Conservation (phyloP, 2,113 vertebrate species). For the Brienomyrus brachyistius region DNA sequence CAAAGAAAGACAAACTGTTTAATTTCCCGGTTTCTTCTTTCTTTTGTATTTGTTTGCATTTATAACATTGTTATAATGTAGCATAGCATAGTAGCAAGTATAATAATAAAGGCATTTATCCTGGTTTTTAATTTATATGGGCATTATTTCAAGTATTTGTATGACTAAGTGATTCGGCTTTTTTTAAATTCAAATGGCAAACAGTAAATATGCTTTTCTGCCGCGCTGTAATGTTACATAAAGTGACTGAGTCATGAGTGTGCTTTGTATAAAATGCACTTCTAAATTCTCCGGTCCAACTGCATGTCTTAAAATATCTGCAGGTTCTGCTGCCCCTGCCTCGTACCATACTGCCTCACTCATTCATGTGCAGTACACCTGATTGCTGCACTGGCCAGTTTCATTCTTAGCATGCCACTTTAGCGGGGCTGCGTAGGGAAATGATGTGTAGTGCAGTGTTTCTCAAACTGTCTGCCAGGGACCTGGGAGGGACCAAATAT, state of each 20-base stretch:
- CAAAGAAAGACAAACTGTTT: background rate
- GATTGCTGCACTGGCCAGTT: background rate
- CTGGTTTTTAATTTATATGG: background rate
- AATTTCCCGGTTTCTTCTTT: background rate
- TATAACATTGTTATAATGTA: background rate
- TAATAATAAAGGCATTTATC: background rate
- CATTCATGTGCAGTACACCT: background rate
- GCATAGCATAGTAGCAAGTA: background rate
- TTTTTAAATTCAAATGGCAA: background rate
- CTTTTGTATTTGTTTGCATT: background rate
- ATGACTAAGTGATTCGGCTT: background rate
- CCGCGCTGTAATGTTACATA: background rate
- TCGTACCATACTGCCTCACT: background rate
- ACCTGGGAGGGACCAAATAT: background rate
- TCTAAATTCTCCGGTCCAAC: background rate
- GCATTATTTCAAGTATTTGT: background rate
- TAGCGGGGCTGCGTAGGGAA: background rate
- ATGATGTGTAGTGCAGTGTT: background rate
- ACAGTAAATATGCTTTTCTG: background rate
- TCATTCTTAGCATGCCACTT: background rate
- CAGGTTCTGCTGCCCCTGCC: background rate
- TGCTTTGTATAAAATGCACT: constrained; percentile 5
- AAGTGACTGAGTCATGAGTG: background rate
- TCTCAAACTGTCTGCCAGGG: background rate
- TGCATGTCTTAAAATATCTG: background rate